Evolutionary conservation across 2,888 invertebrate species (phyloP), one percentile per base, ranked within the genome.

Genomic region (Busseola fusca): DNA sequence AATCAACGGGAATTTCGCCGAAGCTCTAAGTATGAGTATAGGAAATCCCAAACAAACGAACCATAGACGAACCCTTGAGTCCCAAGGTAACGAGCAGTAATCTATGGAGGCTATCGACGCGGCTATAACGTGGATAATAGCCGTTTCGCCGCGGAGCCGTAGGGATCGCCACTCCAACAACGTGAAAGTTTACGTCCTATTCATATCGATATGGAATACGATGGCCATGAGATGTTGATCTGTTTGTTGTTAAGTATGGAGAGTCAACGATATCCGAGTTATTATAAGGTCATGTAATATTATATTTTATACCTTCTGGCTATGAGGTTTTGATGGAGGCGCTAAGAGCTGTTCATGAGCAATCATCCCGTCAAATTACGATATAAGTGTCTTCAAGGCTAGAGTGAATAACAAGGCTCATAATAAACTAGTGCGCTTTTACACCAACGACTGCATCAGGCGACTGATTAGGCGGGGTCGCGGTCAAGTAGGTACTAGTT

Each of bases 41-140:
- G 14, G 2, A 69, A n/a, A 34, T 25, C 30, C n/a, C 7, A n/a
- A 30, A 18, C 1, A 25, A 52, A 42, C n/a, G 16, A 40, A 27
- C 9, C 1, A 3, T 18, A 63, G 34, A 30, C 62, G 34, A 52
- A 66, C 45, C 60, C 69, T 21, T 37, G 42, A 14, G 30, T 27
- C 16, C 3, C 34, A 30, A 45, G 34, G 65, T 79, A 80, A 79
- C 66, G 58, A 62, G 57, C 45, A 37, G 30, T 69, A 69, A 80
- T 80, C 69, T 80, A 60, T 56, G 74, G 42, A 74, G 74, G 67
- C 67, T 83, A 80, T 74, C 66, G 68, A 25, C 58, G 48, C 72
- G 56, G 64, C 45, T 27, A 54, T 80, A 64, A 69, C 25, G 69
- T 16, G 4, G 57, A 50, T 48, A 74, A 65, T 70, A 80, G 40